Base-by-base conservation (phyloP, 1,140 invertebrate genomes). In the Diabrotica virgifera region DNA sequence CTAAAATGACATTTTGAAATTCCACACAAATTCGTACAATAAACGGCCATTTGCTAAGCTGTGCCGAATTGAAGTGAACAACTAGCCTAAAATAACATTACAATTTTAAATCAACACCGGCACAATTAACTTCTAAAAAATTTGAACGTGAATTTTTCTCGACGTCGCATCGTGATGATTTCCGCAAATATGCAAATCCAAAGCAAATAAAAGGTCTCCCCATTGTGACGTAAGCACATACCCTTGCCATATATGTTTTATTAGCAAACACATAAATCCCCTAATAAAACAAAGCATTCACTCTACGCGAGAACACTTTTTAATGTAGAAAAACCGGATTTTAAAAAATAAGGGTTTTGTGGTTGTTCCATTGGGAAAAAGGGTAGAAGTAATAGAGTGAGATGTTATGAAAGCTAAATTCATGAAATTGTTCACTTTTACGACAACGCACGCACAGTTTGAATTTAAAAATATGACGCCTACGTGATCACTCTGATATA, bases 171-270 rank as follows among this genome's bases (percentile, higher is more conserved):
- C 24, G 36, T 57, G 55, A 57, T 37, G 36, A 57, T 36, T 57
- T 37, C 12, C 5, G 36, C 36, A n/a, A 57, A 37, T 37, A 57
- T 57, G 55, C 36, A 57, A 57, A 37, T 57, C 55, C 36, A 57
- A 57, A 57, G 36, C 55, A 57, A 57, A 57, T 57, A 57, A 57
- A 57, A 57, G 55, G 55, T 57, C 36, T 36, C 36, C 55, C 35
- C 53, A 8, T 24, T 55, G 13, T 10, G 35, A 36, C 36, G n/a
- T n/a, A n/a, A n/a, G 35, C n/a, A n/a, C 14, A 35, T 14, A 55
- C 53, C 36, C 53, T 55, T 24, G 10, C 36, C 55, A 37, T 36
- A 36, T 57, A 57, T 57, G 55, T 57, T 57, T 57, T 57, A 57
- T 36, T 57, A 40, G 55, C 55, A 36, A 57, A 57, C 55, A 35